phyloP scores from a whole-genome alignment of 2,888 invertebrate genomes.

The Pteria penguin region DNA sequence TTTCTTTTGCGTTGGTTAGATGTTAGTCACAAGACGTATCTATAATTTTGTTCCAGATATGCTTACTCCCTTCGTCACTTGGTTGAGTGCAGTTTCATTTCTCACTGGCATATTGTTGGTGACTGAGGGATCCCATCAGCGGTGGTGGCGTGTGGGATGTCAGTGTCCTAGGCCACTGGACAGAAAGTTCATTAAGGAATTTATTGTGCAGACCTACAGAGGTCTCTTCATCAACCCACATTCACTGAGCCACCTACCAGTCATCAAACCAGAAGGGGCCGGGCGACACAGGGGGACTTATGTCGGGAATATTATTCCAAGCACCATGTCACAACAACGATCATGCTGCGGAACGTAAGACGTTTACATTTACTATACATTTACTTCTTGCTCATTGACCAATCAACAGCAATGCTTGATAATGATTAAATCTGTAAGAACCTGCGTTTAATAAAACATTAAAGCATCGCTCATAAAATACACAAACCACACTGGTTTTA shows the following conservation, averaged over 20 bases:
- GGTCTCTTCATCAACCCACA: slow-evolving; percentile 57
- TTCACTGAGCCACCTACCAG: slow-evolving; percentile 50
- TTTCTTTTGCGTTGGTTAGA: too few relatives aligned
- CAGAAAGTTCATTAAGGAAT: background rate
- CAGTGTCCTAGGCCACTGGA: background rate
- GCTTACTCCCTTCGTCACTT: background rate
- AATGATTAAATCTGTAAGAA: too few relatives aligned
- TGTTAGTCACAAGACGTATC: too few relatives aligned
- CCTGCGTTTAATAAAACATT: too few relatives aligned
- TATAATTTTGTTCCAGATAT: background rate
- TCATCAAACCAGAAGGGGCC: slow-evolving; percentile 48
- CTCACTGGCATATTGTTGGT: background rate
- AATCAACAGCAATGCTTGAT: too few relatives aligned
- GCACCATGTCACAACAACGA: background rate
- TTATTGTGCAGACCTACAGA: slow-evolving; percentile 32
- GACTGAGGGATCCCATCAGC: background rate
- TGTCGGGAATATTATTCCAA: slow-evolving; percentile 28
- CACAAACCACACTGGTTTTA: too few relatives aligned
- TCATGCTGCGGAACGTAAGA: slow-evolving; percentile 43
- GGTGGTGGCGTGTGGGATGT: background rate
- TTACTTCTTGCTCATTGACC: too few relatives aligned
- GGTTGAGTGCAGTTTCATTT: background rate
- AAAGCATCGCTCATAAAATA: too few relatives aligned
- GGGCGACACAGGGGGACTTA: slow-evolving; percentile 3
- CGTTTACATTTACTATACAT: too few relatives aligned